Evolutionary conservation across 2,113 vertebrate genomes (phyloP).

Genomic region (Delphinapterus leucas): DNA sequence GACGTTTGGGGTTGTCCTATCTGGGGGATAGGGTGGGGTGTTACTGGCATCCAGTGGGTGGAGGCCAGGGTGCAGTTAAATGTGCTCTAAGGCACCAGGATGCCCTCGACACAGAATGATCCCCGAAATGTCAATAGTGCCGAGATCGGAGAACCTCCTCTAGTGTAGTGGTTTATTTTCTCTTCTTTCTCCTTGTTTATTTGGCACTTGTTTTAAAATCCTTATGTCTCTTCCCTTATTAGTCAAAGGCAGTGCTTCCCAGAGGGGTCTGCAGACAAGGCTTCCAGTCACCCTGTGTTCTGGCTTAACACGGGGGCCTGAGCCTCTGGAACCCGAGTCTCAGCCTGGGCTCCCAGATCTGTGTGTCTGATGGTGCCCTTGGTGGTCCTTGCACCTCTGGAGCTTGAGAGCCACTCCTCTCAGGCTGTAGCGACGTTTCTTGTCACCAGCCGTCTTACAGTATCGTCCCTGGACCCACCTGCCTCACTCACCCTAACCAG

Average conservation of each 20-base stretch:
- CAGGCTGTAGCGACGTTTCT: background rate
- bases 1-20: background rate
- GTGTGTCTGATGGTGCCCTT: background rate
- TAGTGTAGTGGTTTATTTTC: background rate
- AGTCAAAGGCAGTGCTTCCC: background rate
- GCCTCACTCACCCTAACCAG: background rate
- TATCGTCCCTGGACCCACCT: background rate
- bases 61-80: background rate
- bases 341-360: background rate
- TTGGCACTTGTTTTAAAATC: background rate
- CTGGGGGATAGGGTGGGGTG: too few relatives aligned
- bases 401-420: background rate
- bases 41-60: background rate
- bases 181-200: background rate
- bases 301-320: background rate
- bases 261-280: background rate
- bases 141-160: rapidly evolving
- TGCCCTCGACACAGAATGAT: background rate
- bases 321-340: background rate
- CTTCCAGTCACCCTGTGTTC: background rate
- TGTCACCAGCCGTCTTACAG: background rate
- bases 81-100: background rate
- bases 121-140: rapidly evolving
- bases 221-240: rapidly evolving
- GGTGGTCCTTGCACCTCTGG: background rate